Percentiles rank a stretch among this genome's conserved stretches.
phyloP scores from a whole-genome alignment of 2,888 invertebrate genomes.

The Chydorus sphaericus region DNA sequence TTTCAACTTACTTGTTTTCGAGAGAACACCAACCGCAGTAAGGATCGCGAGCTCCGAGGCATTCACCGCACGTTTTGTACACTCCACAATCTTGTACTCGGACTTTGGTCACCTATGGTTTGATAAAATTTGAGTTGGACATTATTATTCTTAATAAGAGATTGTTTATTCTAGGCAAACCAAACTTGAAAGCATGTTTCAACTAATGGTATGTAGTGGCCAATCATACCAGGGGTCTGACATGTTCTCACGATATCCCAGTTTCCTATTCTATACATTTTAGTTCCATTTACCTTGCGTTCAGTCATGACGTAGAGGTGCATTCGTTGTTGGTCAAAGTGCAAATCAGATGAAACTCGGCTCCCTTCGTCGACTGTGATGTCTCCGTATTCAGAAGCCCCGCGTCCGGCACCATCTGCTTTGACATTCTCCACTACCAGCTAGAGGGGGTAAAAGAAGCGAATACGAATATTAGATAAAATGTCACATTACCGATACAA shows the following conservation, averaged over 20 bases:
- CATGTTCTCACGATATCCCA: too few species aligned
- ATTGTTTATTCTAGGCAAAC: too few species aligned
- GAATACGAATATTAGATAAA: too few species aligned
- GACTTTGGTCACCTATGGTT: conserved; percentile 63
- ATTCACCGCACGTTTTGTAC: conserved; percentile 78
- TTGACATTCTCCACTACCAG: conserved; percentile 64
- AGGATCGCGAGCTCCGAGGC: conserved; percentile 85
- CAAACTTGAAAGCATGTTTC: too few species aligned
- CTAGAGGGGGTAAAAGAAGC: too few species aligned
- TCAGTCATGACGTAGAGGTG: conserved; percentile 90
- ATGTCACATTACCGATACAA: too few species aligned
- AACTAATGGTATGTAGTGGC: too few species aligned
- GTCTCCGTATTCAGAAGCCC: conserved; percentile 79
- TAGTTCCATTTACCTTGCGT: too few species aligned
- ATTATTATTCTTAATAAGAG: too few species aligned
- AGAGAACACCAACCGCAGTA: conserved; percentile 96
- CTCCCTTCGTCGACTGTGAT: conserved; percentile 67
- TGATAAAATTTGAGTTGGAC: too few species aligned
- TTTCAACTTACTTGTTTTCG: conserved; percentile 60
- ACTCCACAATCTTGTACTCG: conserved; percentile 88
- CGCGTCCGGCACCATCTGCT: neutral
- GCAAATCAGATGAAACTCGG: conserved; percentile 73
- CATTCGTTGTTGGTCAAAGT: conserved; percentile 77
- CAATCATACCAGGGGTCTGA: too few species aligned
- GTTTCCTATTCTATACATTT: too few species aligned